Evolutionary conservation across 2,113 vertebrate species (phyloP).

Genomic region (Proteles cristata): DNA sequence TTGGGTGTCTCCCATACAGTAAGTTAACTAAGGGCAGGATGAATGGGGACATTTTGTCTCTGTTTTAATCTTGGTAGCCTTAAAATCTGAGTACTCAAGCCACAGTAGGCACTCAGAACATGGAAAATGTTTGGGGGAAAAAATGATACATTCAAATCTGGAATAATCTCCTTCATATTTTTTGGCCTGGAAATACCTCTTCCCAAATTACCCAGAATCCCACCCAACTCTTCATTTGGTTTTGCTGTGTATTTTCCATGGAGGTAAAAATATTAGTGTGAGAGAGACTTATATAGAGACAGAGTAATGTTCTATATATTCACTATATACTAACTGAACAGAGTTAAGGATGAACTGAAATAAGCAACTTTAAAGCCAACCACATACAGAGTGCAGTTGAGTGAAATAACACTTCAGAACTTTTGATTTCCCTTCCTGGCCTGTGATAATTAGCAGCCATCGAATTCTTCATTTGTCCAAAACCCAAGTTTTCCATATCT

Average conservation of each 20-base stretch:
- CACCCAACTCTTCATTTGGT: not conserved
- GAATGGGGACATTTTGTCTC: not conserved
- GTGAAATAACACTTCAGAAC: not conserved
- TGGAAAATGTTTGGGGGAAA: not conserved
- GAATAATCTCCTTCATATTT: not conserved
- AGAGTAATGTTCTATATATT: not conserved
- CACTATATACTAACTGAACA: not conserved
- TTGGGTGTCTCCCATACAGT: not conserved
- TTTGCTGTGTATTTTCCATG: not conserved
- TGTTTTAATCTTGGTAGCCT: not conserved
- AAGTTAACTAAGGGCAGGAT: not conserved
- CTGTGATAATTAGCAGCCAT: constrained; percentile 34
- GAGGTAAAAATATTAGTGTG: constrained; percentile 8
- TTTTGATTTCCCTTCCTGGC: constrained; percentile 14
- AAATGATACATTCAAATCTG: not conserved
- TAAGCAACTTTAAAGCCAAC: not conserved
- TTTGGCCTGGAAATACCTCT: not conserved
- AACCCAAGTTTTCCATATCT: constrained; percentile 9
- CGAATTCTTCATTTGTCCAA: constrained; percentile 8
- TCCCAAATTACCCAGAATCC: not conserved
- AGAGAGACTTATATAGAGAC: not conserved
- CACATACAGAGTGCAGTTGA: not conserved
- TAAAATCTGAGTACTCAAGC: not conserved
- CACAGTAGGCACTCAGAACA: not conserved
- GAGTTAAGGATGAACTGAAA: not conserved